A percentile compares a stretch with the other conserved stretches of the same genome.
Conservation (phyloP, 1,140 invertebrate genomes). For the Asobara japonica region DNA sequence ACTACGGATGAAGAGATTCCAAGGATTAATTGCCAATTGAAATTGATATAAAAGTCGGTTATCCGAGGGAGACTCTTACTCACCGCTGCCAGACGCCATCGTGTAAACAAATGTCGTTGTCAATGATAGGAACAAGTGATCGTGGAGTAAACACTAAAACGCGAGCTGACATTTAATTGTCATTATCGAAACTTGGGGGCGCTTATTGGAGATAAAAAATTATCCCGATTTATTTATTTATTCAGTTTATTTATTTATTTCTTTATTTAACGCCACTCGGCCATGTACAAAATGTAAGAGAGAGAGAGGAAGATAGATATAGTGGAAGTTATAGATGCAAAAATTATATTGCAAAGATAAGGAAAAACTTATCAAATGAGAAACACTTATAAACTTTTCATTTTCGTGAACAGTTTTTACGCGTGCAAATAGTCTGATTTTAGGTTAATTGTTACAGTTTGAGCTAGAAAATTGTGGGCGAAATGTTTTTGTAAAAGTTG, state of each 20-base stretch:
- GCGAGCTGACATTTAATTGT: neutral
- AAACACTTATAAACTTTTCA: too few species aligned
- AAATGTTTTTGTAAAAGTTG: too few species aligned
- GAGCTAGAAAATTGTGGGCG: too few species aligned
- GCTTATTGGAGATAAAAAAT: neutral
- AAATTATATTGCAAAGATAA: too few species aligned
- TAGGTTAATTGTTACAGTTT: constrained; percentile 14
- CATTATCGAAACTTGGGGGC: neutral
- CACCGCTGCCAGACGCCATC: constrained; percentile 39
- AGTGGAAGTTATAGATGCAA: too few species aligned
- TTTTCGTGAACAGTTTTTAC: too few species aligned
- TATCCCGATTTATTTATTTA: neutral
- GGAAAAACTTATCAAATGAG: too few species aligned
- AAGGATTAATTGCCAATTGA: neutral
- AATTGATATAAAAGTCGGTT: neutral
- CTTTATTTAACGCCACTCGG: neutral
- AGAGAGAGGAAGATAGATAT: too few species aligned
- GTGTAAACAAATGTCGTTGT: constrained; percentile 39
- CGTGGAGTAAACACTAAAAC: neutral
- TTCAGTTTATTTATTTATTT: neutral
- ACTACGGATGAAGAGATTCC: too few species aligned
- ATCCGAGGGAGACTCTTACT: neutral
- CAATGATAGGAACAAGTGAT: constrained; percentile 17
- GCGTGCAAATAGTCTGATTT: neutral
- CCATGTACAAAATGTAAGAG: too few species aligned